These are phyloP conservation scores for Ceyx margarethae DNA, from an alignment of 2,113 vertebrate genomes.

Conservation along the genomic window DNA sequence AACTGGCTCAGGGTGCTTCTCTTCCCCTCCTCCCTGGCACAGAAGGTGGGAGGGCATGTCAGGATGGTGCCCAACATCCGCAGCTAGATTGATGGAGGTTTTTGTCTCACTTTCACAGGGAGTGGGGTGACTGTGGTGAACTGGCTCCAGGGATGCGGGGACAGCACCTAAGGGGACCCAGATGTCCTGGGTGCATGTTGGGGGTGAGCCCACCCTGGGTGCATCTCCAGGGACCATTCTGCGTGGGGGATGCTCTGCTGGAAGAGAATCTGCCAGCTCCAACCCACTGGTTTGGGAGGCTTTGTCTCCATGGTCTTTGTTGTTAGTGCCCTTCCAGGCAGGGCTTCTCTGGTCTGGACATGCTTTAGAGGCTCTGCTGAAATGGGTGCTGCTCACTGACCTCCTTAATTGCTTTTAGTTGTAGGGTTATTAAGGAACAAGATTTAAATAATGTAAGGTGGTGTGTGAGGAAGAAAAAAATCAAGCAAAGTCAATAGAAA, in stretches of 20 bases:
- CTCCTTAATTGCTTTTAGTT: constrained; percentile 63
- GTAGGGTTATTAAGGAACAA: constrained; percentile 49
- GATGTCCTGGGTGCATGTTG: neutral
- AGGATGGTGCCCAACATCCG: too few relatives aligned
- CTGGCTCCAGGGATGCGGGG: too few relatives aligned
- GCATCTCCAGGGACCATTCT: neutral
- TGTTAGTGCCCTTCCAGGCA: neutral
- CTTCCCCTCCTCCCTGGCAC: neutral
- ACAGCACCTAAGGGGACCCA: fast-evolving
- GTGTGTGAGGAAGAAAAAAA: too few relatives aligned
- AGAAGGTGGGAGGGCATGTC: neutral
- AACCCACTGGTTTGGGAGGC: neutral
- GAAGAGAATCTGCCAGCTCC: neutral
- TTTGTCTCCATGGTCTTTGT: neutral
- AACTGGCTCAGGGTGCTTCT: fast-evolving
- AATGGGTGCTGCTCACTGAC: constrained; percentile 55
- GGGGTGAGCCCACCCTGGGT: neutral
- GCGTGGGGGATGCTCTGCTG: neutral
- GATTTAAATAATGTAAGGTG: constrained; percentile 29
- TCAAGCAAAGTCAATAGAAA: neutral
- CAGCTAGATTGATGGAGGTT: neutral
- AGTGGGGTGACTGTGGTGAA: too few relatives aligned
- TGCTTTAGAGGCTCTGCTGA: neutral
- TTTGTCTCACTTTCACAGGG: fast-evolving
- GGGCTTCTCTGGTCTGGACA: neutral